A percentile compares a stretch with the other conserved stretches of the same genome.
Conservation (phyloP, 92 coral and sea anemone genomes). For the Anthopleura xanthogrammica region DNA sequence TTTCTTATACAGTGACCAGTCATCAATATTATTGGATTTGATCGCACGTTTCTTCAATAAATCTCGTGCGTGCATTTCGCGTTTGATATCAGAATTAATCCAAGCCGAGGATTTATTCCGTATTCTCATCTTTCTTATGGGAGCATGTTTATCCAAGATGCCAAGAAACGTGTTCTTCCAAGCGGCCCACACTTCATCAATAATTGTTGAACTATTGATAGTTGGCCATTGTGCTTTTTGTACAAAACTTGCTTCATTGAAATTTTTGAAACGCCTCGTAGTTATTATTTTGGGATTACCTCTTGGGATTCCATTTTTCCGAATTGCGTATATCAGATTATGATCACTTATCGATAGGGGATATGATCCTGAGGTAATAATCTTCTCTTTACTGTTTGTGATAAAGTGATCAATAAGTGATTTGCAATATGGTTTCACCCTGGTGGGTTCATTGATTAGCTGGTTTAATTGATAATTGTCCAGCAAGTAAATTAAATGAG, state of each 20-base stretch:
- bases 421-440: slow-evolving; percentile 30
- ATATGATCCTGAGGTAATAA: slow-evolving; percentile 31
- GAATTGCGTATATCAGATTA: slow-evolving; percentile 19
- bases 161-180: slow-evolving; percentile 41
- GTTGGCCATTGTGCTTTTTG: slow-evolving; percentile 23
- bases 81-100: not conserved
- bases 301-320: slow-evolving; percentile 12
- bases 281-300: slow-evolving; percentile 22
- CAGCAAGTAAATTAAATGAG: slow-evolving; percentile 37
- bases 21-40: not conserved
- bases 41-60: too few relatives aligned
- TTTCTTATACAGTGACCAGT: not conserved
- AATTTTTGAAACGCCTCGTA: not conserved
- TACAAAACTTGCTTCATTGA: slow-evolving; percentile 12
- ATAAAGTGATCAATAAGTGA: slow-evolving; percentile 42
- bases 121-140: slow-evolving; percentile 21
- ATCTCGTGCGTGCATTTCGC: not conserved
- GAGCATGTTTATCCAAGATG: slow-evolving; percentile 37
- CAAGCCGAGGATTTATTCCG: too few relatives aligned
- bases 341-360: slow-evolving; percentile 36
- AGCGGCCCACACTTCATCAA: slow-evolving; percentile 36
- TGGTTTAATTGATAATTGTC: slow-evolving; percentile 45
- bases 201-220: slow-evolving; percentile 6
- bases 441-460: slow-evolving; percentile 29
- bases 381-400: slow-evolving; percentile 32